Evolutionary conservation across 1,140 invertebrate genomes (phyloP).

Genomic region (Tyrophagus putrescentiae): DNA sequence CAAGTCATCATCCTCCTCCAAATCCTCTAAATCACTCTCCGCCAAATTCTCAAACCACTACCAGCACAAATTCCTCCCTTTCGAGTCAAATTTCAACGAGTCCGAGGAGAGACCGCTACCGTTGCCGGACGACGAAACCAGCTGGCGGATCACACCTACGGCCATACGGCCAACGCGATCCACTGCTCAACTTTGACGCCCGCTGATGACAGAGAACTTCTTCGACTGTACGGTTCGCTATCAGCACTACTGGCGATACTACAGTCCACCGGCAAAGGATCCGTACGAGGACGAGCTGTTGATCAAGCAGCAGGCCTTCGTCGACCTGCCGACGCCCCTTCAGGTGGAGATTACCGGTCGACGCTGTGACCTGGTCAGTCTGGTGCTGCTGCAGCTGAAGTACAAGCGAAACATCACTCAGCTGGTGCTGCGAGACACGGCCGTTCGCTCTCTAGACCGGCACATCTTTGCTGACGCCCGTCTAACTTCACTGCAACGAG

Average conservation of each 20-base stretch:
- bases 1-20: too few species aligned
- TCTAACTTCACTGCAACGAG: not conserved
- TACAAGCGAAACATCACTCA: slow-evolving; percentile 13
- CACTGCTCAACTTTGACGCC: slow-evolving; percentile 20
- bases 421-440: slow-evolving; percentile 18
- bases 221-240: slow-evolving; percentile 10
- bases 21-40: too few species aligned
- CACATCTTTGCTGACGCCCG: slow-evolving; percentile 2
- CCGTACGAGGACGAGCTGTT: too few species aligned
- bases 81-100: slow-evolving; percentile 1
- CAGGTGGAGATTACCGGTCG: slow-evolving; percentile 17
- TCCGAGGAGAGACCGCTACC: not conserved
- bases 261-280: not conserved
- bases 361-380: not conserved
- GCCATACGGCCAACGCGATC: not conserved
- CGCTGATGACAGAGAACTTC: not conserved
- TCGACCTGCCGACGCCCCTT: not conserved
- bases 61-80: not conserved
- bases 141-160: too few species aligned
- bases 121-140: not conserved
- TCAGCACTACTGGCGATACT: not conserved
- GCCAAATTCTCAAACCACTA: not conserved
- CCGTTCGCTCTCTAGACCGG: not conserved
- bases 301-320: too few species aligned
- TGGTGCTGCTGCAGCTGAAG: not conserved